Conservation (phyloP, 2,888 invertebrate genomes). For the Drosophila pseudotalamancana region DNA sequence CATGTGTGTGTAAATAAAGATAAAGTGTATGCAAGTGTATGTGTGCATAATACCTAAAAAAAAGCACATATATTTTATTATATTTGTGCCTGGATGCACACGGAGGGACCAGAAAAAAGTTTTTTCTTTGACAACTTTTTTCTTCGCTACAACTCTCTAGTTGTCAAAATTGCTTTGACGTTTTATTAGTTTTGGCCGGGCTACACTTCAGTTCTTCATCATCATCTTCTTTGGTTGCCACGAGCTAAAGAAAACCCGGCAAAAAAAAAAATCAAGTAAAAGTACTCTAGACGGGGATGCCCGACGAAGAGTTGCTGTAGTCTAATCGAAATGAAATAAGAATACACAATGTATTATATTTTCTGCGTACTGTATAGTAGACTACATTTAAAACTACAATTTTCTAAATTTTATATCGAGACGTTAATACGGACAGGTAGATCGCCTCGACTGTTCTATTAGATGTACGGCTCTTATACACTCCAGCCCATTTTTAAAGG, state of each 20-base stretch:
- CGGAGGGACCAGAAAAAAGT: constrained; percentile 21
- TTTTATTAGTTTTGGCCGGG: constrained; percentile 71
- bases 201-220: constrained; percentile 41
- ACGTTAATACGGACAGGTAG: too few relatives aligned
- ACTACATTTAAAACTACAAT: too few relatives aligned
- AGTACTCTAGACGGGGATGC: too few relatives aligned
- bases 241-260: constrained; percentile 36
- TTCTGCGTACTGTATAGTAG: too few relatives aligned
- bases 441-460: too few relatives aligned
- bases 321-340: too few relatives aligned
- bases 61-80: constrained; percentile 32
- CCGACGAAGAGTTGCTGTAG: too few relatives aligned
- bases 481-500: too few relatives aligned
- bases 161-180: constrained; percentile 78
- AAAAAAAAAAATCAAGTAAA: constrained; percentile 37
- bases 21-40: not conserved
- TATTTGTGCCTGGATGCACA: constrained; percentile 11
- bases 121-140: constrained; percentile 45
- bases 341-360: too few relatives aligned
- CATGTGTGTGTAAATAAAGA: not conserved
- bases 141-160: constrained; percentile 50
- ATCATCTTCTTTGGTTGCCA: constrained; percentile 14
- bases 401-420: too few relatives aligned
- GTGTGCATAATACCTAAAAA: constrained; percentile 9
- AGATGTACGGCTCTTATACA: too few relatives aligned